Evolutionary conservation across 2,888 invertebrate genomes (phyloP), one percentile per base, ranked within the genome.

Genomic region (Kuschelorhynchus macadamiae): DNA sequence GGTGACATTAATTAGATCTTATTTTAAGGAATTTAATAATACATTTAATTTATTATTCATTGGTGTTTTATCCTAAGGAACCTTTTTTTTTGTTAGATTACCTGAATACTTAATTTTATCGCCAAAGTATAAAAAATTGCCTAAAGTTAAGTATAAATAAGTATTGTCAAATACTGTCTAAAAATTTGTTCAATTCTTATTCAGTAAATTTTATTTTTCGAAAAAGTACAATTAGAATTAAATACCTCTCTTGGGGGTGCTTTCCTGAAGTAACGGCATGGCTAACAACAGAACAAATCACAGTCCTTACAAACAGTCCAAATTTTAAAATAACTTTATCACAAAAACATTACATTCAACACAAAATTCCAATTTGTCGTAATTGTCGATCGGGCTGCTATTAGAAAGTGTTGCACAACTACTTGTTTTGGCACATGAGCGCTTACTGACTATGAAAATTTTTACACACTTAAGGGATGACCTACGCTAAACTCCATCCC

Each of bases 401-500:
- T 61, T 60, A 47, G 67, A 70, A 67, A 74, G 70, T 68, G 70
- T 71, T 41, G 49, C 68, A 71, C 71, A 71, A 75, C 78, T 76
- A 74, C 73, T 72, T 70, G 72, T 73, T 75, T 70, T 73, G 76
- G 75, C 76, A 75, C 71, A 74, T 76, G 72, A 75, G 76, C 74
- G 80, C 79, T 78, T 79, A 82, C 82, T 82, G 79, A 81, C 78
- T 77, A 76, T 78, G 76, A 78, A 78, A 80, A 79, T 77, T 77
- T 78, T 77, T 78, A 76, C 77, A 77, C 80, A 79, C 80, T 80
- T 80, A 79, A 80, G 81, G 81, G 82, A 78, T 82, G 82, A 82
- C 82, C 81, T 83, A 81, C 80, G 83, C 81, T 82, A 83, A 82
- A 81, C 79, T 77, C 77, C 75, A 79, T 79, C 81, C 81, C 36